phyloP scores from a whole-genome alignment of 2,113 vertebrate species.

The Perca schrenkii region DNA sequence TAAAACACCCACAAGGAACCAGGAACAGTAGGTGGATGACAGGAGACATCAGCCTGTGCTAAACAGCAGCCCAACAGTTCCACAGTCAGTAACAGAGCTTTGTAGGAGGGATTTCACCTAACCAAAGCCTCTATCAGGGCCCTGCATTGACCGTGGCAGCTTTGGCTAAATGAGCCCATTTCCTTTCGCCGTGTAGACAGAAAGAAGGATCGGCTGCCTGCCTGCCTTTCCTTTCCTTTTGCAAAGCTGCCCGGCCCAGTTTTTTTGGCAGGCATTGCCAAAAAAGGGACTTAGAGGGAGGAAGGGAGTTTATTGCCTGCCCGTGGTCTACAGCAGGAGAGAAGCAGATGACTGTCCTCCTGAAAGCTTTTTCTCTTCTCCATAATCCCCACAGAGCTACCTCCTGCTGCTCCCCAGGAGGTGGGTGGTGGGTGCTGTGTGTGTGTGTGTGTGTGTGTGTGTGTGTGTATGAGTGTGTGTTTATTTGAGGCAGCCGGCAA shows the following conservation, averaged over 20 bases:
- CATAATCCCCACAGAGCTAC: constrained; percentile 85
- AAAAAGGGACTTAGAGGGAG: constrained; percentile 78
- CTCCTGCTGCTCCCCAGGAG: constrained; percentile 83
- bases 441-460: constrained; percentile 49
- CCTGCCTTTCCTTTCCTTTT: constrained; percentile 69
- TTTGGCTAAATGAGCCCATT: constrained; percentile 79
- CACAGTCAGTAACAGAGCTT: constrained; percentile 63
- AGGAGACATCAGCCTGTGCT: constrained; percentile 54
- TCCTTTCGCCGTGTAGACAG: constrained; percentile 82
- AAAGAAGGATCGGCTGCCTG: constrained; percentile 78
- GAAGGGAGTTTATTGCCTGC: constrained; percentile 72
- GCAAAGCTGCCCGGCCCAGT: constrained; percentile 77
- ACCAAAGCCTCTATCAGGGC: constrained; percentile 78
- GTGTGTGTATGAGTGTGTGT: constrained; percentile 46
- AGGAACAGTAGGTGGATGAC: constrained; percentile 64
- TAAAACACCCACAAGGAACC: constrained; percentile 70
- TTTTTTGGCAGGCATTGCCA: constrained; percentile 79
- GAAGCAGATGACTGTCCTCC: constrained; percentile 84
- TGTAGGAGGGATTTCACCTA: constrained; percentile 72
- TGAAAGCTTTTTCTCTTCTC: constrained; percentile 77
- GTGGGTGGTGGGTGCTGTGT: constrained; percentile 65
- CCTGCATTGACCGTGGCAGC: constrained; percentile 74
- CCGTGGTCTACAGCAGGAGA: constrained; percentile 79
- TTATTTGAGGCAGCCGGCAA: constrained; percentile 66
- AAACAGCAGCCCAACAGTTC: constrained; percentile 61